Percentiles rank a stretch among this genome's conserved stretches.
phyloP scores from a whole-genome alignment of 2,888 invertebrate species.

The Sabatieria punctata region DNA sequence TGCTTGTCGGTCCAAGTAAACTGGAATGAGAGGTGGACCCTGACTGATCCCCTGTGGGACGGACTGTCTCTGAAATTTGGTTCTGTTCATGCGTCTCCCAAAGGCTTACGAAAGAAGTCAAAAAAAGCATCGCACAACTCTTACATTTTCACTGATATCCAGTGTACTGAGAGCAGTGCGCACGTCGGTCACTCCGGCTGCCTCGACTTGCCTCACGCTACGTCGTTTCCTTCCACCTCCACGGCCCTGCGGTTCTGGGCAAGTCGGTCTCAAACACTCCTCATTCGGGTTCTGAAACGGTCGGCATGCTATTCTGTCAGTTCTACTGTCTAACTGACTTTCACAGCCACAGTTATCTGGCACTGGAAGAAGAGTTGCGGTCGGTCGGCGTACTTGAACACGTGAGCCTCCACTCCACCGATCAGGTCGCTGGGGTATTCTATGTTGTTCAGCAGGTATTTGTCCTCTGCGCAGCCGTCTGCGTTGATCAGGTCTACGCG shows the following conservation, averaged over 20 bases:
- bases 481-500: slow-evolving; percentile 15
- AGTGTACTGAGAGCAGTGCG: not conserved
- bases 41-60: too few relatives aligned
- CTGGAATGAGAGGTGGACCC: too few relatives aligned
- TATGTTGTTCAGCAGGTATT: slow-evolving; percentile 22
- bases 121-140: too few relatives aligned
- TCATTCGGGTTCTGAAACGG: too few relatives aligned
- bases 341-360: slow-evolving; percentile 24
- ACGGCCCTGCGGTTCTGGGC: too few relatives aligned
- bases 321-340: slow-evolving; percentile 6
- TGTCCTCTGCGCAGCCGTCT: slow-evolving; percentile 21
- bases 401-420: slow-evolving; percentile 26
- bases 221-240: too few relatives aligned
- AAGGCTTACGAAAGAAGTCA: too few relatives aligned
- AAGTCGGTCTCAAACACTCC: too few relatives aligned
- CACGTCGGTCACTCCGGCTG: not conserved
- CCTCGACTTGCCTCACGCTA: not conserved
- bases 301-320: not conserved
- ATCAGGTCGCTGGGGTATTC: slow-evolving; percentile 25
- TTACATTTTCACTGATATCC: not conserved
- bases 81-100: too few relatives aligned
- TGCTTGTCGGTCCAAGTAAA: too few relatives aligned
- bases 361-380: slow-evolving; percentile 26
- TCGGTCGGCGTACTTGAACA: slow-evolving; percentile 27
- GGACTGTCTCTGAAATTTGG: too few relatives aligned